phyloP scores from a whole-genome alignment of 2,888 invertebrate genomes.

The Aricia artaxerxes region DNA sequence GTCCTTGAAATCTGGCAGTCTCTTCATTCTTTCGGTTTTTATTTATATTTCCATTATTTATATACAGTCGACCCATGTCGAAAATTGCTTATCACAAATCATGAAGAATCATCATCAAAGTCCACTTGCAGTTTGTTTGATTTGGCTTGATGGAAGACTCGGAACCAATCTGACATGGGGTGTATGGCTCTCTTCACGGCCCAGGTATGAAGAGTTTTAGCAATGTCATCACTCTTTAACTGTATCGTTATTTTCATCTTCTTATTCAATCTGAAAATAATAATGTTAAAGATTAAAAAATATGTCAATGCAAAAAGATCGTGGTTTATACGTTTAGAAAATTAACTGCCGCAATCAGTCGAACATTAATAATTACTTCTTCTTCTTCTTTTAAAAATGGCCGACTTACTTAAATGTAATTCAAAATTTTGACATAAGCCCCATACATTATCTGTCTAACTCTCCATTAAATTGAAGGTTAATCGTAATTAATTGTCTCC shows the following conservation, averaged over 20 bases:
- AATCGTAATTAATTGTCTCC: too few relatives aligned
- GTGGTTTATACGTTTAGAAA: too few relatives aligned
- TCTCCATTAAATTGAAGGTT: too few relatives aligned
- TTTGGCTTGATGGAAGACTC: constrained; percentile 56
- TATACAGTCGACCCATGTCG: background rate
- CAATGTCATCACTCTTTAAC: constrained; percentile 56
- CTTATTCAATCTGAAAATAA: constrained; percentile 48
- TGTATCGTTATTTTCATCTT: constrained; percentile 52
- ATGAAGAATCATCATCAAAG: constrained; percentile 32
- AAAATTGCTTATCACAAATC: background rate
- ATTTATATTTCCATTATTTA: background rate
- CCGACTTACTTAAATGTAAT: too few relatives aligned
- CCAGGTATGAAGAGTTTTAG: constrained; percentile 55
- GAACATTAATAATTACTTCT: too few relatives aligned
- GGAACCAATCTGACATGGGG: constrained; percentile 58
- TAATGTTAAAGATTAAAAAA: background rate
- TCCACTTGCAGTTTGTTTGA: constrained; percentile 49
- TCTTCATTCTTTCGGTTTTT: too few relatives aligned
- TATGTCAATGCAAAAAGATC: too few relatives aligned
- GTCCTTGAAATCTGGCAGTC: too few relatives aligned
- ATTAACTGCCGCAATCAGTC: too few relatives aligned
- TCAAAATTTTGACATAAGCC: too few relatives aligned
- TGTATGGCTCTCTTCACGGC: constrained; percentile 52
- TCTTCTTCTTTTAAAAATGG: too few relatives aligned
- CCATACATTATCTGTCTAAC: too few relatives aligned